Percentiles rank a stretch among this genome's conserved stretches.
Evolutionary conservation across 2,113 vertebrate genomes (phyloP).

Genomic region (Hiodon tergisus): DNA sequence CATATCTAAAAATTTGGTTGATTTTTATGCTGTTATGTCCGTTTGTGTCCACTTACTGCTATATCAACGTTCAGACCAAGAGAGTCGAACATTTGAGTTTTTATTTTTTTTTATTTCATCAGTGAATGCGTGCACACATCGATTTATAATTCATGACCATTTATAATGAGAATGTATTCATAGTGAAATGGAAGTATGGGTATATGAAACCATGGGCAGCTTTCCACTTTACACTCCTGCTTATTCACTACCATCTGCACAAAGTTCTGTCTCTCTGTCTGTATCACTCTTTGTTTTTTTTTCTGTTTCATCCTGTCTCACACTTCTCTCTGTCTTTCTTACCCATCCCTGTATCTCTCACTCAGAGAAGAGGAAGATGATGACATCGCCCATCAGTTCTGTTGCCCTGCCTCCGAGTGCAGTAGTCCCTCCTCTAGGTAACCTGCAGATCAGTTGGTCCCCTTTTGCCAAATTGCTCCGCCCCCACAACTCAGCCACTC

Average conservation of each 20-base stretch:
- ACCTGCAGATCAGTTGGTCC: conserved; percentile 60
- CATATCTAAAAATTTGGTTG: too few relatives aligned
- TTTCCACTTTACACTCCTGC: conserved; percentile 21
- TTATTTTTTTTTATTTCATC: too few relatives aligned
- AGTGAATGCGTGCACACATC: not conserved
- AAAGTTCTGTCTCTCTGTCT: conserved; percentile 27
- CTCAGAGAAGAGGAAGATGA: conserved; percentile 78
- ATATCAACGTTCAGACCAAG: too few relatives aligned
- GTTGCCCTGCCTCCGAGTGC: conserved; percentile 85
- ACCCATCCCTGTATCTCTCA: conserved; percentile 36
- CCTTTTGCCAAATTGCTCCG: not conserved
- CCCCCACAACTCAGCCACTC: not conserved
- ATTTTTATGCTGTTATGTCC: too few relatives aligned
- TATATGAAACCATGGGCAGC: not conserved
- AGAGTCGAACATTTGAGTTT: too few relatives aligned
- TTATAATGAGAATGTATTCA: too few relatives aligned
- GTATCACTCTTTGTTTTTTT: conserved; percentile 39
- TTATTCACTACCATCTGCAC: conserved; percentile 19
- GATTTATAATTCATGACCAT: not conserved
- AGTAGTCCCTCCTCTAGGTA: conserved; percentile 88
- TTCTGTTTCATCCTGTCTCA: conserved; percentile 8
- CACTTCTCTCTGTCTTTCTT: conserved; percentile 22
- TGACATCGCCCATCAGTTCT: conserved; percentile 87
- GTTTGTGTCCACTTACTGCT: too few relatives aligned
- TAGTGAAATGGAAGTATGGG: too few relatives aligned